Conservation (phyloP, 2,888 invertebrate genomes). For the Leptarthrus brevirostris region DNA sequence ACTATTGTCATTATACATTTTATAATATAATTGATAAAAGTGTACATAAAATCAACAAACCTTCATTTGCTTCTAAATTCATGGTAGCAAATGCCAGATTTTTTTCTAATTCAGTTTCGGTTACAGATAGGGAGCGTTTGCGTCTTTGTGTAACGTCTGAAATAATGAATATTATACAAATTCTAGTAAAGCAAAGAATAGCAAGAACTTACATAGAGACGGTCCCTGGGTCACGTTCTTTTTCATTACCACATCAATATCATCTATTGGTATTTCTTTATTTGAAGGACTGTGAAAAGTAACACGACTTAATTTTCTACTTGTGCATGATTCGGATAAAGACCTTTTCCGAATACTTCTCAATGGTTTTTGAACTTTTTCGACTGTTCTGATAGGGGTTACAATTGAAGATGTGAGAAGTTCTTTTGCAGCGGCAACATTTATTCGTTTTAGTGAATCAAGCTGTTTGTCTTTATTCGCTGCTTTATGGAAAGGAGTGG, state of each 20-base stretch:
- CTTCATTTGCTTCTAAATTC: neutral
- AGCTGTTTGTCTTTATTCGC: neutral
- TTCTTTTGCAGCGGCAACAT: neutral
- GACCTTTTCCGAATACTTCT: slow-evolving; percentile 60
- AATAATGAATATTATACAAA: slow-evolving; percentile 10
- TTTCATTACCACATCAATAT: slow-evolving; percentile 56
- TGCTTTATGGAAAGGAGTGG: neutral
- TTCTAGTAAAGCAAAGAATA: too few relatives aligned
- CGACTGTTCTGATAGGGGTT: slow-evolving; percentile 52
- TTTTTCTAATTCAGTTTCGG: slow-evolving; percentile 57
- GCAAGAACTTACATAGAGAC: too few relatives aligned
- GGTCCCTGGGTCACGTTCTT: slow-evolving; percentile 32
- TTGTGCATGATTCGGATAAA: slow-evolving; percentile 57
- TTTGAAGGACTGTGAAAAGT: slow-evolving; percentile 61
- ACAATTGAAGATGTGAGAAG: neutral
- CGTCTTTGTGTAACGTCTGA: slow-evolving; percentile 61
- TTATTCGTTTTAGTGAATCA: neutral
- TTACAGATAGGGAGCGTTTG: slow-evolving; percentile 62
- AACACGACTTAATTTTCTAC: slow-evolving; percentile 56
- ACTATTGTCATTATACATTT: too few relatives aligned
- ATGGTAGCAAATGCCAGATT: neutral
- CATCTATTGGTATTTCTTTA: slow-evolving; percentile 56
- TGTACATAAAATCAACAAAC: neutral
- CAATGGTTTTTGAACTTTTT: slow-evolving; percentile 53
- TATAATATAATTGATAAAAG: too few relatives aligned